phyloP scores from a whole-genome alignment of 37 sponge, comb jelly and placozoan genomes.

The Aplysina aerophoba region DNA sequence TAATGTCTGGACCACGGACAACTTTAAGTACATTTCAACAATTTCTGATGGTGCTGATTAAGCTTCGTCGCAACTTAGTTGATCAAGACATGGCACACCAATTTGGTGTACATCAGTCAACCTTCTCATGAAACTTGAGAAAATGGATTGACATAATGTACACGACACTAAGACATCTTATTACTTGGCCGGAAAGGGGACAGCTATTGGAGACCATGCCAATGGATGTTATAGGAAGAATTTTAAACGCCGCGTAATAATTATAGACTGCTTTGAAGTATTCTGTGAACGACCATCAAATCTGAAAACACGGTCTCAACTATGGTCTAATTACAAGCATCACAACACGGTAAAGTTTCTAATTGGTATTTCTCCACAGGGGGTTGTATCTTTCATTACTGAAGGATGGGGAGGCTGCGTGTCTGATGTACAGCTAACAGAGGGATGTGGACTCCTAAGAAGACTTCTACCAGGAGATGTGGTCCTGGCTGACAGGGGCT shows the following conservation, averaged over 20 bases:
- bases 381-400: conserved; percentile 38
- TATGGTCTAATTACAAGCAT: conserved; percentile 43
- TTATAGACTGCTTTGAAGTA: conserved; percentile 74
- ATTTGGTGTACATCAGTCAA: neutral
- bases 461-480: conserved; percentile 40
- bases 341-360: conserved; percentile 44
- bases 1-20: neutral
- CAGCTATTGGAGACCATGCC: conserved; percentile 63
- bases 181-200: conserved; percentile 42
- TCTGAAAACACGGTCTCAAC: conserved; percentile 27
- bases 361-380: conserved; percentile 49
- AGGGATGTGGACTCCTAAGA: conserved; percentile 58
- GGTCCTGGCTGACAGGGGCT: conserved; percentile 65
- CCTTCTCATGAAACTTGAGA: neutral
- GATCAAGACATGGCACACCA: neutral
- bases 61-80: neutral
- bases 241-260: conserved; percentile 39
- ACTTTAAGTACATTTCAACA: neutral
- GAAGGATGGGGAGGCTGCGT: conserved; percentile 73
- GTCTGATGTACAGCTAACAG: conserved; percentile 63
- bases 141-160: neutral
- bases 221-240: conserved; percentile 48
- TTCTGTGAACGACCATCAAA: conserved; percentile 42
- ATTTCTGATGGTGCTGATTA: conserved; percentile 1
- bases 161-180: neutral